A percentile compares a stretch with the other conserved stretches of the same genome.
Conservation (phyloP, 2,113 vertebrate species). For the Odobenus rosmarus region DNA sequence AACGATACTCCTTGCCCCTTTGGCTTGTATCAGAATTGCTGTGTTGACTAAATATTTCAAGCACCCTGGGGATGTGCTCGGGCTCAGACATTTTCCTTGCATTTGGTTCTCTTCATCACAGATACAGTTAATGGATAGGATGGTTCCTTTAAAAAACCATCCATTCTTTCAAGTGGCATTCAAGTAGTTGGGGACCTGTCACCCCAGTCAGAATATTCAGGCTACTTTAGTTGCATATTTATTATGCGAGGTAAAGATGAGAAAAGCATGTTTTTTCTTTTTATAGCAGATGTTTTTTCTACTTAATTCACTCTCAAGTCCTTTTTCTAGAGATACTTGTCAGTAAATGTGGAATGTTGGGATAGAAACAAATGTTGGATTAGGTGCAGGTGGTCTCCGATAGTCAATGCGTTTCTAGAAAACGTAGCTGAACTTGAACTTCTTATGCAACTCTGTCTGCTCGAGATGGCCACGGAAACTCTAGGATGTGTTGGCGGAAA, state of each 20-base stretch:
- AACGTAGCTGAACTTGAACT: neutral
- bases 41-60: neutral
- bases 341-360: neutral
- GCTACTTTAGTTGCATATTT: neutral
- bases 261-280: conserved; percentile 11
- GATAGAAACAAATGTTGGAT: neutral
- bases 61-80: neutral
- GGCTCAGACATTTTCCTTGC: neutral
- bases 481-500: neutral
- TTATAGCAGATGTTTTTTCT: neutral
- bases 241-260: conserved; percentile 33
- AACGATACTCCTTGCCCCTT: neutral
- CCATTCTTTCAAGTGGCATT: neutral
- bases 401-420: conserved; percentile 26
- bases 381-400: neutral
- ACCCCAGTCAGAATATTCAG: neutral
- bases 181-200: neutral
- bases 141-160: neutral
- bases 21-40: neutral
- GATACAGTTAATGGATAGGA: neutral
- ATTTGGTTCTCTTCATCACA: neutral
- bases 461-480: neutral
- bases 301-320: neutral
- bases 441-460: neutral
- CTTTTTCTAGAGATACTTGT: neutral